Evolutionary conservation across 2,888 invertebrate genomes (phyloP), one percentile per base, ranked within the genome.

Genomic region (Eilema caniola): DNA sequence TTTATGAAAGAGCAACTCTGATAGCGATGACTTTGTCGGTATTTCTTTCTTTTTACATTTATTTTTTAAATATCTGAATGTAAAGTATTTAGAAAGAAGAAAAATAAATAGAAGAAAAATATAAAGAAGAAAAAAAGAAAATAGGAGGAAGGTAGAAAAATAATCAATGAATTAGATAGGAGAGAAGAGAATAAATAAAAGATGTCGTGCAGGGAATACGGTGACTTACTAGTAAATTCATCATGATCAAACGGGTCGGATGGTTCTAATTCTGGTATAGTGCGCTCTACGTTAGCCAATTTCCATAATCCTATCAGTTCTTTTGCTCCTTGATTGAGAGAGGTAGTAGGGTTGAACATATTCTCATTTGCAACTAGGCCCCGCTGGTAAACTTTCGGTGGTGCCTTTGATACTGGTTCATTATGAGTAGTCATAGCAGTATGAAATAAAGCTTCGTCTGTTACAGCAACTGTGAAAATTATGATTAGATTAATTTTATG

Each of bases 261-360:
- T 41, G 24, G 3, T 25, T 5, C 2, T 4, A 41, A 16, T 62
- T 62, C 62, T 25, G 62, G 62, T 24, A 62, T 37, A 2, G 25
- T 24, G 8, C 41, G 23, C 24, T 16, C 16, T 10, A 20, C 2
- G 41, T 41, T 62, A 41, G 41, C 10, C 41, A 41, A 23, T 62
- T 62, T 62, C 62, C 62, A 62, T 25, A 24, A 24, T 1, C 37
- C 7, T 62, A 62, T 41, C 16, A 62, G 41, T 41, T 62, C 25
- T 37, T 20, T 62, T 62, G 62, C 62, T 25, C 24, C 62, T 24
- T 37, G 20, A 20, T 62, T 41, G 62, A 41, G 16, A 8, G 37
- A 41, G 10, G 24, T 37, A 24, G 10, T 41, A 41, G 41, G 1
- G 24, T 10, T n/a, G 4, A n/a, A 24, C 0, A 4, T 23, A 41